Conservation (phyloP, 2,113 vertebrate species). For the Rhinolophus ferrumequinum region DNA sequence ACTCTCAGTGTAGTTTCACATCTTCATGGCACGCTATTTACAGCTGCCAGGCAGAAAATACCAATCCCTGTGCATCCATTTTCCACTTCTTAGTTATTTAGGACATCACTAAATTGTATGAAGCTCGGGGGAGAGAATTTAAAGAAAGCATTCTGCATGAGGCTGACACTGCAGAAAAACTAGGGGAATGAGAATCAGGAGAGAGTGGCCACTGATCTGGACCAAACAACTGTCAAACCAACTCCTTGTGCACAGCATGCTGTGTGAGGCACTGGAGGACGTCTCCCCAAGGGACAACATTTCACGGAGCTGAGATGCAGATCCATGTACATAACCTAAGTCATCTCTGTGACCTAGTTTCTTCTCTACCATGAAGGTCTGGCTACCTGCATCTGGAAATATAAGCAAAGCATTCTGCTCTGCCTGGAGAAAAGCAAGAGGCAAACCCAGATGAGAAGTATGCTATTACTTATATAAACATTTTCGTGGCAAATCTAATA, state of each 20-base stretch:
- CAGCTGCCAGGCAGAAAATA: neutral
- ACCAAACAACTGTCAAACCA: neutral
- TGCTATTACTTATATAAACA: slow-evolving; percentile 39
- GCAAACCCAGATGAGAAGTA: neutral
- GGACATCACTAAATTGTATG: slow-evolving; percentile 58
- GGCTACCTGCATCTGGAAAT: neutral
- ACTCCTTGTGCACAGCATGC: neutral
- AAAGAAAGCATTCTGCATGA: neutral
- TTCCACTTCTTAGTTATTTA: slow-evolving; percentile 73
- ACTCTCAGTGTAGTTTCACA: neutral
- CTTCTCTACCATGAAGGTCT: neutral
- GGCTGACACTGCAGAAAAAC: slow-evolving; percentile 37
- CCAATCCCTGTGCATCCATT: slow-evolving; percentile 2
- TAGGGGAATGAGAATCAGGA: neutral
- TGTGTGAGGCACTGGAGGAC: neutral
- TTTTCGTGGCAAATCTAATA: neutral
- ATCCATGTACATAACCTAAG: neutral
- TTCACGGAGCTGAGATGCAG: neutral
- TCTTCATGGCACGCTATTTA: neutral
- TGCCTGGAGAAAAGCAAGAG: neutral
- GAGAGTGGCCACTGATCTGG: neutral
- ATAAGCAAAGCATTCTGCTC: neutral
- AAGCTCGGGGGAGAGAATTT: slow-evolving; percentile 64
- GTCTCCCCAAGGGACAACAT: neutral
- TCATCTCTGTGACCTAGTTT: neutral